A percentile compares a stretch with the other conserved stretches of the same genome.
phyloP scores from a whole-genome alignment of 2,888 invertebrate species.

The Nycteola revayana region DNA sequence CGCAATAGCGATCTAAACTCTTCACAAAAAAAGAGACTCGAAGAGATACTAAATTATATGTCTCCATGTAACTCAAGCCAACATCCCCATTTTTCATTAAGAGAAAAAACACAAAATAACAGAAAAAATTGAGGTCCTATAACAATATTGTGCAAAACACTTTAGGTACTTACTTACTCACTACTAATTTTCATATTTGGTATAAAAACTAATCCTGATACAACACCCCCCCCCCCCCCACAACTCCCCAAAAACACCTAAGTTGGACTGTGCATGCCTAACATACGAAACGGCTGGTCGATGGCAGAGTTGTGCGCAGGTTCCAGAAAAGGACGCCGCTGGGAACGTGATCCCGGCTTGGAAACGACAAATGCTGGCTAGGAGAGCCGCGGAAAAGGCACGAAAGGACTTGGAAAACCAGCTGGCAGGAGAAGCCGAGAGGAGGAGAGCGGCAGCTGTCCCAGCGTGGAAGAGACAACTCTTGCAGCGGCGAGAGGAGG shows the following conservation, averaged over 20 bases:
- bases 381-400: constrained; percentile 96
- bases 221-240: too few species aligned
- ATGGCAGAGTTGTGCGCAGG: constrained; percentile 83
- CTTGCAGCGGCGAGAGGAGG: constrained; percentile 90
- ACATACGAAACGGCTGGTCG: constrained; percentile 55
- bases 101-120: too few species aligned
- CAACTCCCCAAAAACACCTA: neutral
- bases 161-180: too few species aligned
- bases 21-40: too few species aligned
- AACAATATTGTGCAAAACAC: too few species aligned
- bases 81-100: too few species aligned
- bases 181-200: too few species aligned
- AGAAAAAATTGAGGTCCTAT: too few species aligned
- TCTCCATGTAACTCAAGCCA: too few species aligned
- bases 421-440: constrained; percentile 91
- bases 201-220: too few species aligned
- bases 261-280: constrained; percentile 32
- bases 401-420: constrained; percentile 94
- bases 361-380: constrained; percentile 97
- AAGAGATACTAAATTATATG: too few species aligned
- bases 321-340: constrained; percentile 93
- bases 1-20: too few species aligned
- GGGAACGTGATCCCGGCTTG: constrained; percentile 96
- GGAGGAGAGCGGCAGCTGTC: constrained; percentile 91
- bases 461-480: constrained; percentile 97